These are phyloP conservation scores for Eremophila alpestris DNA, from an alignment of 2,797 vertebrate genomes.

Conservation along the genomic window DNA sequence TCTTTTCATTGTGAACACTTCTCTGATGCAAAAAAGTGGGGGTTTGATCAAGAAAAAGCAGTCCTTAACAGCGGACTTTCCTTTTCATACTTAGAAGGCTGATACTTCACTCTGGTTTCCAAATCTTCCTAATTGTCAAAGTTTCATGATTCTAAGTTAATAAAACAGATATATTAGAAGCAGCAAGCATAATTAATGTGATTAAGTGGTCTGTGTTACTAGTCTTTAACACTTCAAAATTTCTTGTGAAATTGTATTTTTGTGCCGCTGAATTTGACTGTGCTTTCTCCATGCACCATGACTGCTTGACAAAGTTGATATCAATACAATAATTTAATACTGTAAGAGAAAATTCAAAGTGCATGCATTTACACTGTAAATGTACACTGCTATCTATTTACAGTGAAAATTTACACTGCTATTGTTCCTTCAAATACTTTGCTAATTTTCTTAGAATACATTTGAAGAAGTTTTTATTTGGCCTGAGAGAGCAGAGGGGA, in stretches of 20 bases:
- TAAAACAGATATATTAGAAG: background rate
- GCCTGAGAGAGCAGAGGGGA: background rate
- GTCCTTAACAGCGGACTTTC: background rate
- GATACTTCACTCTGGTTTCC: background rate
- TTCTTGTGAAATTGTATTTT: background rate
- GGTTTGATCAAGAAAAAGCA: background rate
- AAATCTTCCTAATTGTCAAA: background rate
- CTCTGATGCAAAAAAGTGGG: background rate
- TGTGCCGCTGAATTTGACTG: background rate
- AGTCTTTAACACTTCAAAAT: background rate
- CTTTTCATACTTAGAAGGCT: background rate
- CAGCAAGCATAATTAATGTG: background rate
- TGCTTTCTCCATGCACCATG: background rate
- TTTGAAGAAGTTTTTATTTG: background rate
- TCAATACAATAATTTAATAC: background rate
- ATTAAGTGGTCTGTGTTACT: background rate
- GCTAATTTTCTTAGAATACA: background rate
- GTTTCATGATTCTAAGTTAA: background rate
- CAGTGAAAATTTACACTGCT: too few species aligned
- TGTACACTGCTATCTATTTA: too few species aligned
- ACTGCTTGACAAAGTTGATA: background rate
- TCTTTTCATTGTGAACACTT: background rate
- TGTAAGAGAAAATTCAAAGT: background rate
- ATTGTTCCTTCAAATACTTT: background rate
- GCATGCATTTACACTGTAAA: background rate